These are phyloP conservation scores for Aproaerema taeniolella DNA, from an alignment of 2,888 invertebrate species.

Conservation along the genomic window DNA sequence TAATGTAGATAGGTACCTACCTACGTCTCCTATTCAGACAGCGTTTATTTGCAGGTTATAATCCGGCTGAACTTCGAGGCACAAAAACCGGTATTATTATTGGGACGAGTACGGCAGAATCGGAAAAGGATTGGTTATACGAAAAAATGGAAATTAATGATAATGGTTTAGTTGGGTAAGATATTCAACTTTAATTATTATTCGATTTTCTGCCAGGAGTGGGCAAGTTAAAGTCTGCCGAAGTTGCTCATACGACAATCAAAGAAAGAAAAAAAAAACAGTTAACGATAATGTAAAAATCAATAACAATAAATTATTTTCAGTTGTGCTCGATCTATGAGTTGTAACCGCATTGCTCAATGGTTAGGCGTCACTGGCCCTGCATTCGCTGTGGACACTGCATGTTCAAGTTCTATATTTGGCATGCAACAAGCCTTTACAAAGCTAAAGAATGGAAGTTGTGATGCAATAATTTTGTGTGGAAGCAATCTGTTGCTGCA, in stretches of 20 bases:
- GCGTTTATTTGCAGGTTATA: slow-evolving; percentile 24
- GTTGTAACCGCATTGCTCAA: slow-evolving; percentile 22
- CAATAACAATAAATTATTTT: neutral
- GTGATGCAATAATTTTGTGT: slow-evolving; percentile 63
- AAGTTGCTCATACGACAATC: too few species aligned
- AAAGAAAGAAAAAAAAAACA: too few species aligned
- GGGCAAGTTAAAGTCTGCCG: too few species aligned
- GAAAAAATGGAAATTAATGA: neutral
- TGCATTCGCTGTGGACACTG: slow-evolving; percentile 18
- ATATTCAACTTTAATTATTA: neutral
- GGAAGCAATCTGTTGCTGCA: slow-evolving; percentile 69
- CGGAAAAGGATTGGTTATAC: neutral
- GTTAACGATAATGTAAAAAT: neutral
- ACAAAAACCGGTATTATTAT: slow-evolving; percentile 33
- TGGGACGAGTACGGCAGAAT: slow-evolving; percentile 26
- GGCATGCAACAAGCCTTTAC: slow-evolving; percentile 19
- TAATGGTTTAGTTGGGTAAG: neutral
- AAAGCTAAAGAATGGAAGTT: slow-evolving; percentile 16
- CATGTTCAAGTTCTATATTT: slow-evolving; percentile 19
- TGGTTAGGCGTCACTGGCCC: slow-evolving; percentile 45
- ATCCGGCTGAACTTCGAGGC: slow-evolving; percentile 25
- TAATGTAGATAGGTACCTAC: too few species aligned
- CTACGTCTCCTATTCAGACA: too few species aligned
- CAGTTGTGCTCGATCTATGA: neutral
- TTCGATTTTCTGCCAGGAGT: too few species aligned